Conservation (phyloP, 2,113 vertebrate genomes). For the Vicugna pacos region DNA sequence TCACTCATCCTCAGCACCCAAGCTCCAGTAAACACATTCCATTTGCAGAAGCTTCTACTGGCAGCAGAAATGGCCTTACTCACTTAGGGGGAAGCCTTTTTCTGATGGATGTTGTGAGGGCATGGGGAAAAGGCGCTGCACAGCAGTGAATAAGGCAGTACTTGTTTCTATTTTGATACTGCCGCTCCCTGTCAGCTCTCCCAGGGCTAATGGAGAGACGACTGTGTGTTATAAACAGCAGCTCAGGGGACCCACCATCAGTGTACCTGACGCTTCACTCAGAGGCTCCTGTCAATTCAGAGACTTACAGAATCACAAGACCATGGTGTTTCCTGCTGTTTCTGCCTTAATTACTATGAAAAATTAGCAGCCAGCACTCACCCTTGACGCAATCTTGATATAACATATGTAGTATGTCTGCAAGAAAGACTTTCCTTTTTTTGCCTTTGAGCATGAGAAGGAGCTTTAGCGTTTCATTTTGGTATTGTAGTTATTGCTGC, state of each 20-base stretch:
- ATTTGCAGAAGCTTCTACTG: slow-evolving; percentile 39
- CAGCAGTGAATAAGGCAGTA: background rate
- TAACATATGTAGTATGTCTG: background rate
- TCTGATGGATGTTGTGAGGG: background rate
- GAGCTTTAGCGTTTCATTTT: slow-evolving; percentile 21
- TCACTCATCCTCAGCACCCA: slow-evolving; percentile 47
- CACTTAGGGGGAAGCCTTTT: background rate
- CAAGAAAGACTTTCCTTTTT: slow-evolving; percentile 1
- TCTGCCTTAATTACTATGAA: slow-evolving; percentile 7
- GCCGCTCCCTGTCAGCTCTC: background rate
- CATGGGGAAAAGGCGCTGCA: background rate
- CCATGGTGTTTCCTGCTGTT: background rate
- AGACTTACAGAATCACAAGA: slow-evolving; percentile 20
- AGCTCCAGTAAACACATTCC: slow-evolving; percentile 61
- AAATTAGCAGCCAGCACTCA: background rate
- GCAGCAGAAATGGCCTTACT: slow-evolving; percentile 14
- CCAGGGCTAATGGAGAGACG: slow-evolving; percentile 26
- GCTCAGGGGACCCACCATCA: background rate
- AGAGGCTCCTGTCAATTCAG: background rate
- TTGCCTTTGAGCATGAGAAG: background rate
- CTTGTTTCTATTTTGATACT: background rate
- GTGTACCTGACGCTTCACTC: background rate
- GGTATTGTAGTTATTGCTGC: background rate
- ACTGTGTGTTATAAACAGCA: background rate
- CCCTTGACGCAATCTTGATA: background rate